phyloP scores from a whole-genome alignment of 1,140 invertebrate genomes.

The Colletes latitarsis region DNA sequence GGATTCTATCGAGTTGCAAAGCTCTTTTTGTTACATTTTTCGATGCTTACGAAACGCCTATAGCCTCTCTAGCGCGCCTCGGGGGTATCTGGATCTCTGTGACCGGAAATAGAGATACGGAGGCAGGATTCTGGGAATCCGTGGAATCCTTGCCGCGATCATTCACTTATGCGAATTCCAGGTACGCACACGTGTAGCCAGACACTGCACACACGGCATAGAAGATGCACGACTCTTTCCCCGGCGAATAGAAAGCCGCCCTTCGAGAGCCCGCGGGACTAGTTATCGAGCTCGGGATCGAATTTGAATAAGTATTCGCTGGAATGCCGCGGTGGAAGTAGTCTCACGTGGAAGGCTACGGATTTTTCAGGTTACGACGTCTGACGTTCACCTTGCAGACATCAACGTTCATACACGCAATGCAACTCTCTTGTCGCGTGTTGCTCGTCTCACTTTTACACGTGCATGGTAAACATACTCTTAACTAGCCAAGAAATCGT shows the following conservation, averaged over 20 bases:
- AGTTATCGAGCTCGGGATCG: conserved; percentile 42
- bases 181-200: not conserved
- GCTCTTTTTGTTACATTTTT: not conserved
- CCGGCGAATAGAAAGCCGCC: not conserved
- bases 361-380: conserved; percentile 12
- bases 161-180: conserved; percentile 38
- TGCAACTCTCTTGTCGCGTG: not conserved
- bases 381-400: conserved; percentile 8
- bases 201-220: not conserved
- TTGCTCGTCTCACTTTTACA: not conserved
- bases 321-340: conserved; percentile 25
- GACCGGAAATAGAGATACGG: conserved; percentile 32
- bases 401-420: not conserved
- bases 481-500: too few relatives aligned
- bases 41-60: not conserved
- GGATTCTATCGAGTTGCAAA: too few relatives aligned
- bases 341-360: not conserved
- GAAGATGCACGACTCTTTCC: conserved; percentile 13
- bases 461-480: too few relatives aligned
- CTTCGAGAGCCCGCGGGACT: conserved; percentile 4
- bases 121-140: conserved; percentile 41
- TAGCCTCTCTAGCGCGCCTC: not conserved
- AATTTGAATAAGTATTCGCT: conserved; percentile 48
- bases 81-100: not conserved
- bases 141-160: conserved; percentile 29